Evolutionary conservation across 2,888 invertebrate genomes (phyloP).

Genomic region (Phaedon cochleariae): DNA sequence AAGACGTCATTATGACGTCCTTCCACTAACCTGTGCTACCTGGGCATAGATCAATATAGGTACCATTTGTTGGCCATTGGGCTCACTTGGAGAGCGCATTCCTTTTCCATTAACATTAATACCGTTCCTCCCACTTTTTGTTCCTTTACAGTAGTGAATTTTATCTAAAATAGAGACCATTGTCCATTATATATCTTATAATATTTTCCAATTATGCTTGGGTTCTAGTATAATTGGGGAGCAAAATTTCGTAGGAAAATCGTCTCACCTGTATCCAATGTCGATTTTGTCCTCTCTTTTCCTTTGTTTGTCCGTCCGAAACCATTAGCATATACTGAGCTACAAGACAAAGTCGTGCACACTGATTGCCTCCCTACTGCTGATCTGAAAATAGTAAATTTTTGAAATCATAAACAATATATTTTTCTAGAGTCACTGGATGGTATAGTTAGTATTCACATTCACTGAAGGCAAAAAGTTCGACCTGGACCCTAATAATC

Average conservation of each 20-base stretch:
- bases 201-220: no score
- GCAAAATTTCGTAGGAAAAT: neutral
- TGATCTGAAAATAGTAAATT: slow-evolving; percentile 52
- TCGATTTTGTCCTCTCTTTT: slow-evolving; percentile 39
- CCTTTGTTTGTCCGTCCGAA: slow-evolving; percentile 53
- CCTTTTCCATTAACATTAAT: neutral
- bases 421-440: neutral
- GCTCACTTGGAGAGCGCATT: neutral
- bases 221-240: no score
- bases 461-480: no score
- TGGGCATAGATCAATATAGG: neutral
- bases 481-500: no score
- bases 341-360: slow-evolving; percentile 62
- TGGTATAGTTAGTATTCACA: neutral
- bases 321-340: slow-evolving; percentile 59
- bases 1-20: neutral
- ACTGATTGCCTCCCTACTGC: slow-evolving; percentile 59
- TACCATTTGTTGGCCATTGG: neutral
- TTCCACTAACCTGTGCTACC: no score
- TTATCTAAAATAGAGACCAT: neutral
- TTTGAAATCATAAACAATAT: neutral
- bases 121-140: neutral
- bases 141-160: neutral
- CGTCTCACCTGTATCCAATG: neutral
- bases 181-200: neutral